Evolutionary conservation across 2,113 vertebrate genomes (phyloP), one percentile per base, ranked within the genome.

Genomic region (Geothlypis trichas): DNA sequence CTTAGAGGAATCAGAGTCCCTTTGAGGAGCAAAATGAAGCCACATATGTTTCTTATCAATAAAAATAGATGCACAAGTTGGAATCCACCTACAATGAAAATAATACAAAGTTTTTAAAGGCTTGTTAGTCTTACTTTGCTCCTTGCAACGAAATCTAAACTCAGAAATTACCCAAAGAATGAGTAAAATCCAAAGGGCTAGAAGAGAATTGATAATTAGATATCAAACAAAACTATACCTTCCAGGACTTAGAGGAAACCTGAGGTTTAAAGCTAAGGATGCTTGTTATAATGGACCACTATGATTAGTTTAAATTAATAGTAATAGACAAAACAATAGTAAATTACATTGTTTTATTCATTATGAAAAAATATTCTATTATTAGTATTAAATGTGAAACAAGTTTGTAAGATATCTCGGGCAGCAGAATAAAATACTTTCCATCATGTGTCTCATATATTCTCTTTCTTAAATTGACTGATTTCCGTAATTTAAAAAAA

Each of bases 51-150:
- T 98, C 69, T 87, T 96, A 8, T 96, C 95, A 55, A 93, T 35
- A 44, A 99, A 98, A 47, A 99, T 72, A 9, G 98, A 97, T 20
- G 97, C 98, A 92, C 99, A 99, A 27, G 75, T 58, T 73, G 98
- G 99, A 46, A 99, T 97, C 99, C 99, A 99, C 41, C 99, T 99
- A 94, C 47, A 95, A 73, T 8, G 20, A 87, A 87, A 87, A 90
- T 16, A 72, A 78, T 31, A 76, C 2, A 77, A 68, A 63, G 71
- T 11, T 74, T 81, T 93, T 41, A 44, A 86, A 66, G 33, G 33
- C 24, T 37, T 75, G 5, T 52, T 58, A 81, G 46, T 42, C 26
- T 84, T 61, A 41, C 13, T 72, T 41, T 46, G 19, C 44, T 80
- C 18, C 42, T 84, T 71, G 31, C 39, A 89, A 62, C 1, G 2